Base-by-base conservation (phyloP, 37 sponge, comb jelly and placozoan genomes). In the Theonella swinhoei region DNA sequence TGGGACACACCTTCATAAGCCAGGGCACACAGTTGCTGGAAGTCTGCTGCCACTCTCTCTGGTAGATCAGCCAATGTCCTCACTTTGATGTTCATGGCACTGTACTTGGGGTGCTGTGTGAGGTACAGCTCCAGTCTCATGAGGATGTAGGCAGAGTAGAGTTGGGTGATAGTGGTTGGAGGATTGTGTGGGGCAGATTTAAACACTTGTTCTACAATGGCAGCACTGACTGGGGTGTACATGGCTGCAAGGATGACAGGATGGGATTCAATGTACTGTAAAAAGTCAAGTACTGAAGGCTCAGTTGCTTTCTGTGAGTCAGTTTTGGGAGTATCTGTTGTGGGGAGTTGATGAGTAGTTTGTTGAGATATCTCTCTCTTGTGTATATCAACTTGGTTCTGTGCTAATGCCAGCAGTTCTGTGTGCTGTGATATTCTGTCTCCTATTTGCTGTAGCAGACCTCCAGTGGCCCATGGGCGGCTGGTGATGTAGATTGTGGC, bases 381-480 rank as follows among this genome's bases (percentile, higher is more conserved):
- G 8, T 29, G 2, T 23, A 33, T 22, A 3, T 70, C 71, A 63
- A 63, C 26, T 28, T 63, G 64, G 26, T 63, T 28, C 26, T 63
- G 24, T 9, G 33, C 37, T 3, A 29, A 70, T 31, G 36, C 34
- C 71, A 70, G 4, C 23, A 70, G 22, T 59, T 59, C 61, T 22
- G 20, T 59, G 33, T 33, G 22, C 37, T 70, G 71, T 23, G 33
- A 4, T 23, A 70, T 35, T 36, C 71, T 24, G 23, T 70, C 4
- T 14, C 71, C 37, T 33, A 24, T 33, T 3, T 70, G 22, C 37
- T 31, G 4, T 36, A 31, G 22, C 4, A 70, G 37, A 35, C 31
- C 23, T 23, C 32, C 71, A 77, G 33, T 77, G 62, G 78, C 78
- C 38, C 32, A 62, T 24, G 78, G 78, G 23, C 78, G 60, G 63